Evolutionary conservation across 2,797 vertebrate genomes (phyloP), one percentile per base, ranked within the genome.

Genomic region (Danionella dracula): DNA sequence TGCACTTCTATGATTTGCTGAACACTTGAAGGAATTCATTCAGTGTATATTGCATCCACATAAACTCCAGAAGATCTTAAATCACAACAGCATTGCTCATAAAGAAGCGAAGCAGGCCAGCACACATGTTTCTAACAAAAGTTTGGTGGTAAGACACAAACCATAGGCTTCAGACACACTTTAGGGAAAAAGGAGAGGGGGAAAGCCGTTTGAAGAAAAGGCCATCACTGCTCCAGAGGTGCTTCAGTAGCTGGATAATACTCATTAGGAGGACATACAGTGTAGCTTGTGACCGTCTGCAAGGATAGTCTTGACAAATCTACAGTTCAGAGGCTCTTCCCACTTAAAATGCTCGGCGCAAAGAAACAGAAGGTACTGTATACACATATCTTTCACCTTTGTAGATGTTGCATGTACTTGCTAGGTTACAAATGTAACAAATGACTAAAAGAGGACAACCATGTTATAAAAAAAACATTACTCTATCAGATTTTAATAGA

Each of bases 111-210:
- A 20, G 20, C 40, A 37, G 50, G 34, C 49, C 42, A 61, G 38
- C 53, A 61, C 46, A 74, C 71, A 77, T 13, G 45, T 70, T 77
- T 67, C 58, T 20, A 59, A 67, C 71, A 75, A 75, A 71, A 63
- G 70, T 67, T 70, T 37, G 40, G 66, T 50, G 35, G 55, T 63
- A 38, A 56, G 21, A 37, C 59, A 44, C 15, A 15, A 71, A 23
- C 46, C 50, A 40, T 54, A 69, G 20, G 53, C 67, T 62, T 62
- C 29, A 15, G 37, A 62, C 34, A 13, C 56, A 48, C 29, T 19
- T 29, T 29, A 15, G 16, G 44, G 19, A 2, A 49, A 55, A 63
- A 35, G 35, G 29, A 20, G 17, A 51, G 49, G 27, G 46, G 17
- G 29, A 51, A 29, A 45, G 50, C 55, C 44, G 41, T 46, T 70